Evolutionary conservation across 2,113 vertebrate genomes (phyloP).

Genomic region (Semnornis frantzii): DNA sequence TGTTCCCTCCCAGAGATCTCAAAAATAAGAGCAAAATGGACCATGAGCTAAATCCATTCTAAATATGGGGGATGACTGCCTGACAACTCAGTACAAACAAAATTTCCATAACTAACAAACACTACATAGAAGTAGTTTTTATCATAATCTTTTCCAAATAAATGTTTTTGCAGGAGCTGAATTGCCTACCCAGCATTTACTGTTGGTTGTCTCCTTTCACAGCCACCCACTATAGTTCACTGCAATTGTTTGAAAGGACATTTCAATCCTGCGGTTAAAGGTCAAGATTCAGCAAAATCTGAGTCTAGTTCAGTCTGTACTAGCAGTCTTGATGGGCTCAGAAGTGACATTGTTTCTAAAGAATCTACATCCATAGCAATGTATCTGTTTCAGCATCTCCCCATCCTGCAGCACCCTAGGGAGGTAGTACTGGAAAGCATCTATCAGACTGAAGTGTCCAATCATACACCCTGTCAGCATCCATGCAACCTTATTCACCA

Average conservation of each 20-base stretch:
- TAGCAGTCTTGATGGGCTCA: background rate
- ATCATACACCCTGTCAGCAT: too few species aligned
- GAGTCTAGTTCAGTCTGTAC: background rate
- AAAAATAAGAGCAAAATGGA: background rate
- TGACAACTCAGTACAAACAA: background rate
- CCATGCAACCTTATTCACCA: background rate
- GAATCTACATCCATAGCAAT: background rate
- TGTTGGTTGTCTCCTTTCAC: conserved; percentile 30
- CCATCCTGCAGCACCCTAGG: background rate
- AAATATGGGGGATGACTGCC: background rate
- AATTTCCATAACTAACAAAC: background rate
- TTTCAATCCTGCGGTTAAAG: conserved; percentile 25
- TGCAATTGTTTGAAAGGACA: conserved; percentile 27
- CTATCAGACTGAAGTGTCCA: background rate
- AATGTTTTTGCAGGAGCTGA: background rate
- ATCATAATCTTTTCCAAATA: conserved; percentile 1
- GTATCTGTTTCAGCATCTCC: background rate
- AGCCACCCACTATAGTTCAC: background rate
- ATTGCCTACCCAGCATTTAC: background rate
- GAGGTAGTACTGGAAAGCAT: background rate
- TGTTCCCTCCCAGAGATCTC: background rate
- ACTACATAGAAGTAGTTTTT: background rate
- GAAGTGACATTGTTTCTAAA: background rate
- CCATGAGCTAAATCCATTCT: background rate
- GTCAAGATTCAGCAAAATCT: background rate